Base-by-base conservation (phyloP, 1,140 invertebrate genomes). In the Drosophila ercepeae region DNA sequence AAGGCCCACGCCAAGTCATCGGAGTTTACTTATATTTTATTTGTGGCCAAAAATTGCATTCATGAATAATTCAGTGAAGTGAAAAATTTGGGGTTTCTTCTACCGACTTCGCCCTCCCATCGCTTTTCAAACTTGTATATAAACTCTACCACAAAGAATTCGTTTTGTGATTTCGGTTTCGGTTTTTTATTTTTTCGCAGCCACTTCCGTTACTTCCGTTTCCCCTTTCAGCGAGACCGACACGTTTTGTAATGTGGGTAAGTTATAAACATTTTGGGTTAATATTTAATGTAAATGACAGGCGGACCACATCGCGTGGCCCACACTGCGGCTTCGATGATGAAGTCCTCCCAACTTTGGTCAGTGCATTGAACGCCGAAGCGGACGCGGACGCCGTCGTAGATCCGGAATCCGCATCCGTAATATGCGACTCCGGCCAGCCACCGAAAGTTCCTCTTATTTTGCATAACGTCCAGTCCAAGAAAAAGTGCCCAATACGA, bases 41-140 rank as follows among this genome's bases (percentile, higher is more conserved):
- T 88, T 89, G 74, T 88, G 86, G 82, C 64, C 60, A 82, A 88
- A 88, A 88, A 89, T 88, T 88, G 77, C 83, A 88, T 88, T 88
- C 65, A 88, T 88, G 82, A 88, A 88, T 88, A 75, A 88, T 88
- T 88, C 83, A 89, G 77, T 78, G 82, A 89, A 88, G 78, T 88
- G 83, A 61, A 82, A 88, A 88, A 88, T 88, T 88, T 77, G 59
- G 64, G 69, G 34, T 39, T 75, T 58, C 61, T 68, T 67, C 60
- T 73, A 41, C 53, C 36, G 36, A 13, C 36, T 13, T 7, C 29
- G 29, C 29, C 48, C 42, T 54, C 58, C 44, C 57, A 13, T 29
- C 39, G 60, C 73, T 61, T 70, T 69, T 27, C 36, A 54, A 68
- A 73, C 63, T 42, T 32, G 29, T 32, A 16, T 39, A 61, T 53